Conservation (phyloP, 2,888 invertebrate species). For the Branchinecta sandiegonensis region DNA sequence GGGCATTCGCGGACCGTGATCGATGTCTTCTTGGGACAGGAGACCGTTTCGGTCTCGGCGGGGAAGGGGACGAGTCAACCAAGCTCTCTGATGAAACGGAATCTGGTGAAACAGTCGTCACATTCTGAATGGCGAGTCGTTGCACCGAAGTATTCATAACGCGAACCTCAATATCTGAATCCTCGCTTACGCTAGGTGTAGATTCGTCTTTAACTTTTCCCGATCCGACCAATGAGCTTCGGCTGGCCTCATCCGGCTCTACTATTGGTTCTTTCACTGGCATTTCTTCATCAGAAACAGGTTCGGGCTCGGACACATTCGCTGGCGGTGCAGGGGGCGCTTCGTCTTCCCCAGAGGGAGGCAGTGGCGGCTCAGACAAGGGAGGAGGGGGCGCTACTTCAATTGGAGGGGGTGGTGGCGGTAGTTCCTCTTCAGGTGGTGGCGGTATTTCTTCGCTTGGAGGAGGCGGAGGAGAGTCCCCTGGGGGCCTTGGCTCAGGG, state of each 20-base stretch:
- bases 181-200: neutral
- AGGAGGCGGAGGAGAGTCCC: conserved; percentile 20
- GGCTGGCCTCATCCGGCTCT: conserved; percentile 21
- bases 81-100: conserved; percentile 12
- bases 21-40: too few relatives aligned
- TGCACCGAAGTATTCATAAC: conserved; percentile 14
- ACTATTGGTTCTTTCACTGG: conserved; percentile 7
- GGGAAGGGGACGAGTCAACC: neutral
- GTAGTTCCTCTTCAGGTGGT: conserved; percentile 20
- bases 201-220: neutral
- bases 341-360: conserved; percentile 17
- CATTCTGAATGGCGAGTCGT: conserved; percentile 16
- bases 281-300: neutral
- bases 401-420: conserved; percentile 23
- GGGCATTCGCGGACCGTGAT: too few relatives aligned
- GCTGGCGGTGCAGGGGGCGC: neutral
- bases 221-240: conserved; percentile 14
- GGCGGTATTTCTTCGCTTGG: conserved; percentile 21
- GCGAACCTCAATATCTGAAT: neutral
- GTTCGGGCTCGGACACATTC: too few relatives aligned
- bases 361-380: conserved; percentile 19
- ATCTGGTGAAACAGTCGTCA: neutral
- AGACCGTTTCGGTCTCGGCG: too few relatives aligned
- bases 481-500: conserved; percentile 4
- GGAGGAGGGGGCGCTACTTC: conserved; percentile 21